Base-by-base conservation (phyloP, 37 sponge, comb jelly and placozoan genomes). In the Beroe ovata region DNA sequence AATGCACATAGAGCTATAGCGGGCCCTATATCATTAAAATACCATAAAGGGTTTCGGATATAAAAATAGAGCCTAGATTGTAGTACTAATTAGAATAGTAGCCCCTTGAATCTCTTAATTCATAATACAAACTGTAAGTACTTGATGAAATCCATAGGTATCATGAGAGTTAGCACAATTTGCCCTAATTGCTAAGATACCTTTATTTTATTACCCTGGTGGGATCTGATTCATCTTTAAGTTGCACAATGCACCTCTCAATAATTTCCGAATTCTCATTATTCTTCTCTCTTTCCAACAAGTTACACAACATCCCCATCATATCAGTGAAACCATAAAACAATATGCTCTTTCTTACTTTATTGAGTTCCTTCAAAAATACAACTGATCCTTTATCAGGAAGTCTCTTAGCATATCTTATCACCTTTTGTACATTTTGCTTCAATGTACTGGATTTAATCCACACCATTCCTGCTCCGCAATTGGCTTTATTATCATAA, bases 291-390 rank as follows among this genome's bases (percentile, higher is more conserved):
- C 38, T 39, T 25, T 77, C 84, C 84, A 77, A 23, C 28, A 77
- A 29, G 36, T 77, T 20, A 40, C 84, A 77, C 28, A 77, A 23
- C 47, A 77, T 54, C 4, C 47, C 84, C 84, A 77, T 77, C 84
- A 77, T 77, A 39, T 77, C 84, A 41, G 54, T n/a, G 28, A 42
- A 77, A 1, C 84, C 84, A 42, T 77, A 77, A 40, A 77, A 77
- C 26, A 77, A 19, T 1, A 77, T 77, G 54, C 54, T 77, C 54
- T 54, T 39, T 4, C 84, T 11, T 4, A 77, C 84, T 19, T 77
- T 77, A 23, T 77, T 77, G 16, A 77, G 38, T 36, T 77, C 84
- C 47, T 77, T 77, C 47, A 77, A 18, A 77, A 77, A 77, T 23
- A 77, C 33, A 0, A 54, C 84, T 41, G 84, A 77, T 26, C 84